Evolutionary conservation across 2,888 invertebrate species (phyloP).

Genomic region (Heliconius aoede): DNA sequence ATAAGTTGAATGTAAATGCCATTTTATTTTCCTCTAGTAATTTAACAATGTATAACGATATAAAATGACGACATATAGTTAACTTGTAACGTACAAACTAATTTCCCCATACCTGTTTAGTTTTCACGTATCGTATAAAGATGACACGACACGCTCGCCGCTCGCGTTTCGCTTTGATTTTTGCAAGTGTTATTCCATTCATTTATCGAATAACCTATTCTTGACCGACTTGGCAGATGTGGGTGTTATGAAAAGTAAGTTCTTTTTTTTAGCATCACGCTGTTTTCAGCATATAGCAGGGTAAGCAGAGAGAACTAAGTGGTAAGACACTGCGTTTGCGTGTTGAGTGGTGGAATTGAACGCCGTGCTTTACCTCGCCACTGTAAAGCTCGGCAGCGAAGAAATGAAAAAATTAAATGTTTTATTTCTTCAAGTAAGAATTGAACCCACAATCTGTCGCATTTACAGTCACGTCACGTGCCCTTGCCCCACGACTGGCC

Average conservation of each 20-base stretch:
- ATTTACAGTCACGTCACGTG: too few species aligned
- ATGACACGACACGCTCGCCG: conserved; percentile 15
- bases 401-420: too few species aligned
- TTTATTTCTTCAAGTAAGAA: too few species aligned
- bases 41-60: conserved; percentile 7
- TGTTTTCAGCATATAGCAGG: too few species aligned
- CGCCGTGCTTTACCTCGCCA: too few species aligned
- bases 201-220: background rate
- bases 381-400: too few species aligned
- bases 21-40: conserved; percentile 12
- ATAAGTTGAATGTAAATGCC: background rate
- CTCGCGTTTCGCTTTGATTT: conserved; percentile 14
- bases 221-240: conserved; percentile 6
- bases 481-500: background rate
- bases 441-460: too few species aligned
- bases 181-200: conserved; percentile 17
- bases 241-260: background rate
- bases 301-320: too few species aligned
- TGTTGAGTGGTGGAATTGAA: too few species aligned
- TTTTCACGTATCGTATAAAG: conserved; percentile 21
- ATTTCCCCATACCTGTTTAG: conserved; percentile 15
- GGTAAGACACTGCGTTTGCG: too few species aligned
- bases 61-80: conserved; percentile 4
- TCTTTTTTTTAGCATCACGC: too few species aligned
- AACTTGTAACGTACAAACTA: conserved; percentile 2